Evolutionary conservation across 2,888 invertebrate genomes (phyloP).

Genomic region (Lepidonotus clava): DNA sequence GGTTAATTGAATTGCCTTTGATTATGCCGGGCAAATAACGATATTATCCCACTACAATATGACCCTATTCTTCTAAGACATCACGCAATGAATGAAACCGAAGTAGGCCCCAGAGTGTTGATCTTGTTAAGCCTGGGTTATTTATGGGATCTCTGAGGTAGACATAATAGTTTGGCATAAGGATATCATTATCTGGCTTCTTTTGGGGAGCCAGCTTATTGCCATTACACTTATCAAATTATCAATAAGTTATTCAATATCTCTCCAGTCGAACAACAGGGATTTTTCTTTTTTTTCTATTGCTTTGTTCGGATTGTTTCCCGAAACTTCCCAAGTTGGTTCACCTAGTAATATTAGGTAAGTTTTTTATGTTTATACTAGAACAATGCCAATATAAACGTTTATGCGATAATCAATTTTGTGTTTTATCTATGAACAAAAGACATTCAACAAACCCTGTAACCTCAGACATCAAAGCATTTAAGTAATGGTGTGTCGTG

Average conservation of each 20-base stretch:
- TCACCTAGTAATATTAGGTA: no score
- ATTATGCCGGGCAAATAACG: neutral
- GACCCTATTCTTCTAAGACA: constrained; percentile 21
- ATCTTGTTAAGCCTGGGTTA: no score
- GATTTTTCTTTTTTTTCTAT: constrained; percentile 14
- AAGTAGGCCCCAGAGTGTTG: no score
- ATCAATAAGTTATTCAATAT: constrained; percentile 37
- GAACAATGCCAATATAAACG: no score
- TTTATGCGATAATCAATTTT: no score
- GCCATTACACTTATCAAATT: constrained; percentile 32
- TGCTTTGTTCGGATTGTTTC: neutral
- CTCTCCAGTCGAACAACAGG: neutral
- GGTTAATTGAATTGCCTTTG: constrained; percentile 16
- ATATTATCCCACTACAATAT: neutral
- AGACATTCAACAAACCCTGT: no score
- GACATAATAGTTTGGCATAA: constrained; percentile 41
- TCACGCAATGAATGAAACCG: neutral
- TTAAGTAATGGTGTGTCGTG: no score
- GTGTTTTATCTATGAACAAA: no score
- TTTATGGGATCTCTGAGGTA: constrained; percentile 8
- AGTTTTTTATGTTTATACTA: no score
- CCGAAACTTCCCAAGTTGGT: no score
- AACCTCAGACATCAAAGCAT: no score
- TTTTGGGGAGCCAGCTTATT: no score
- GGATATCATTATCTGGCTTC: constrained; percentile 37